Evolutionary conservation across 2,113 vertebrate genomes (phyloP).

Genomic region (Sphyrna mokarran): DNA sequence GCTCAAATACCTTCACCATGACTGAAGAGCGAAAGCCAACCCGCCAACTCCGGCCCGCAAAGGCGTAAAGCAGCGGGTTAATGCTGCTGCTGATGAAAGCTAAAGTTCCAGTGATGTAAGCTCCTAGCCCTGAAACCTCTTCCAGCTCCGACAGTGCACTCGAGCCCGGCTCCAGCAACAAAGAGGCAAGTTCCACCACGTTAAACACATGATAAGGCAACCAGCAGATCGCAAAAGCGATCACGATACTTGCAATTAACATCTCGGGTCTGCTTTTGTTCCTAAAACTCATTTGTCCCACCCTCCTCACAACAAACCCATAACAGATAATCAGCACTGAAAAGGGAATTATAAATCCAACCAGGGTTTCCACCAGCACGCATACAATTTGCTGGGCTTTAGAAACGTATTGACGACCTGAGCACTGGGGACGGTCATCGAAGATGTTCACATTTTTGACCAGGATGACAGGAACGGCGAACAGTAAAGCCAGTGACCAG

Average conservation of each 20-base stretch:
- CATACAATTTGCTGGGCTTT: constrained; percentile 37
- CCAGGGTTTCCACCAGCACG: constrained; percentile 53
- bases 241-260: constrained; percentile 51
- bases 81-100: constrained; percentile 59
- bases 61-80: constrained; percentile 63
- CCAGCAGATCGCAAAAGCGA: constrained; percentile 55
- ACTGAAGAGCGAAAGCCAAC: constrained; percentile 44
- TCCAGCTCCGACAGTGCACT: constrained; percentile 39
- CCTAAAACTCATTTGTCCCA: constrained; percentile 47
- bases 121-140: constrained; percentile 40
- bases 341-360: constrained; percentile 54
- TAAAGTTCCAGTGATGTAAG: constrained; percentile 49
- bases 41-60: constrained; percentile 50
- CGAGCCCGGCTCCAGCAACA: constrained; percentile 29
- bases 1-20: constrained; percentile 50
- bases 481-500: constrained; percentile 42
- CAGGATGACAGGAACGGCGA: constrained; percentile 47
- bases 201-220: constrained; percentile 55
- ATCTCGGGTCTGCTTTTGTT: constrained; percentile 42
- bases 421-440: background rate
- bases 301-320: constrained; percentile 48
- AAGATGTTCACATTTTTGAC: constrained; percentile 40
- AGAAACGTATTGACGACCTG: constrained; percentile 40
- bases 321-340: constrained; percentile 54
- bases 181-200: constrained; percentile 45